A percentile compares a stretch with the other conserved stretches of the same genome.
Evolutionary conservation across 2,113 vertebrate species (phyloP).

Genomic region (Rhinolophus sinicus): DNA sequence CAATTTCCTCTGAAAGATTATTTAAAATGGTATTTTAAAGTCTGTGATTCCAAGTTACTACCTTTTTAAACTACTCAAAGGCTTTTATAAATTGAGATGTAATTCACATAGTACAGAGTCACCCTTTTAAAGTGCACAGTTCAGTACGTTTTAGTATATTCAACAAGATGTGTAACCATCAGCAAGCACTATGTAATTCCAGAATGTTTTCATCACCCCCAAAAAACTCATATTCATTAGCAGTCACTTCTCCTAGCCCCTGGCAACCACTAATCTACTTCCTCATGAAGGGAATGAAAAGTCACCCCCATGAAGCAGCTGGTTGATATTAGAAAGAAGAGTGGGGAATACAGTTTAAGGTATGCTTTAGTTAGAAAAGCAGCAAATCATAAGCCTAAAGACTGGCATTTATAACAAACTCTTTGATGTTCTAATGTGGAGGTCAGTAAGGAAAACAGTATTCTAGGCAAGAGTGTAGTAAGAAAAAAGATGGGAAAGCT

Average conservation of each 20-base stretch:
- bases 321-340: neutral
- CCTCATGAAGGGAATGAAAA: neutral
- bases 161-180: neutral
- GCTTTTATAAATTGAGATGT: neutral
- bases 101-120: neutral
- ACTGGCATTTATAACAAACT: neutral
- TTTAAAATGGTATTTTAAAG: slow-evolving; percentile 24
- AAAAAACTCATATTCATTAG: neutral
- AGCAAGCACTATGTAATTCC: slow-evolving; percentile 1
- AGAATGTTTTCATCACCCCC: neutral
- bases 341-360: neutral
- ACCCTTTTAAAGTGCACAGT: neutral
- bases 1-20: neutral
- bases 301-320: neutral
- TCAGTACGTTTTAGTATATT: neutral
- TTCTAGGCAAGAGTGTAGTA: neutral
- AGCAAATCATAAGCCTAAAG: neutral
- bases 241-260: neutral
- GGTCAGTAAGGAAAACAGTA: neutral
- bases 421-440: slow-evolving; percentile 50
- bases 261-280: neutral
- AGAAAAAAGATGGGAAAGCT: neutral
- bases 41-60: slow-evolving; percentile 32
- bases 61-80: neutral
- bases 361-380: neutral